Evolutionary conservation across 2,113 vertebrate species (phyloP).

Genomic region (Hylia prasina): DNA sequence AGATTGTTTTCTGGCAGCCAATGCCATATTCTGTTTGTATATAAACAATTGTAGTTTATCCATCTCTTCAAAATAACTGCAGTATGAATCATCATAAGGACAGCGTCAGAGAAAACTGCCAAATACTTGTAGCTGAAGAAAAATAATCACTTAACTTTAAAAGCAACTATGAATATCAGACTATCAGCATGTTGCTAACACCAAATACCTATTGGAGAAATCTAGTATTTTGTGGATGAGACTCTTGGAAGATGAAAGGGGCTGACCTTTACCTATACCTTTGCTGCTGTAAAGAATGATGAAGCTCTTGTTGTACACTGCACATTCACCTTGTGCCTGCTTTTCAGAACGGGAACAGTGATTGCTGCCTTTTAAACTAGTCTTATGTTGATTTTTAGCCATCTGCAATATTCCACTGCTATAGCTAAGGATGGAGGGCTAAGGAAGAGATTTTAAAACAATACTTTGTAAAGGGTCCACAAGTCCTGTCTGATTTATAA

Average conservation of each 20-base stretch:
- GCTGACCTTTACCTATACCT: background rate
- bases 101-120: background rate
- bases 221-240: background rate
- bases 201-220: background rate
- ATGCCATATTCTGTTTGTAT: slow-evolving; percentile 33
- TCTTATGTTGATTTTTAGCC: background rate
- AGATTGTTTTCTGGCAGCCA: slow-evolving; percentile 16
- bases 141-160: background rate
- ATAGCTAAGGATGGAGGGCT: background rate
- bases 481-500: background rate
- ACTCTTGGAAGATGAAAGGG: background rate
- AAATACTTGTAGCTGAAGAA: background rate
- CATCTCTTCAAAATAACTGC: slow-evolving; percentile 18
- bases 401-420: background rate
- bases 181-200: background rate
- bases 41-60: slow-evolving; percentile 41
- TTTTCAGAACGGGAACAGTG: background rate
- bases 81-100: slow-evolving; percentile 17
- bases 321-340: background rate
- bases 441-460: slow-evolving; percentile 10
- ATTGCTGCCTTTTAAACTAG: background rate
- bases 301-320: background rate
- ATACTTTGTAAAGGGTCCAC: background rate
- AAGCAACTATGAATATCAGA: background rate
- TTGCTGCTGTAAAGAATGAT: background rate